Base-by-base conservation (phyloP, 1,140 invertebrate species). In the Stegodyphus dumicola region DNA sequence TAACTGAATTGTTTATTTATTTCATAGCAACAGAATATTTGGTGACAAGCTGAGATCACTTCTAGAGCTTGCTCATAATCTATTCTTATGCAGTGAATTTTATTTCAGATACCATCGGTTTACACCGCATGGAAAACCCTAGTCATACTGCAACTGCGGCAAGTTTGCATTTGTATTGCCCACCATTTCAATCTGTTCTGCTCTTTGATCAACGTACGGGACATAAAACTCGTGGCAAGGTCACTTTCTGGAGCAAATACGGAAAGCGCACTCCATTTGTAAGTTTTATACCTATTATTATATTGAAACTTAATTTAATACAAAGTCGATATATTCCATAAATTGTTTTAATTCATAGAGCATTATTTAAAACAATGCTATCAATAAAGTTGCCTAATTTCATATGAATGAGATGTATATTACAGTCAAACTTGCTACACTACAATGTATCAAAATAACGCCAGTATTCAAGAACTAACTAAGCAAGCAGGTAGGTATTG, bases 71-170 rank as follows among this genome's bases (percentile, higher is more conserved):
- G 33, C 3, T 33, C 33, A 33, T 33, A 33, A 1, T 33, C 33
- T 33, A 33, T 33, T 33, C 33, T 33, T 33, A 33, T 33, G 33
- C 3, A 33, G 33, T 33, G 33, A 33, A 15, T 60, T 60, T 73
- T 52, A 64, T 88, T 90, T 49, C 89, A 99, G 98, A 99, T 92
- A 94, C 95, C 0, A 90, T 99, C 84, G 98, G 98, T 2, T 92
- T 99, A 6, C 98, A 99, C 91, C 93, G 98, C 5, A 96, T 99
- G 81, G 97, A 98, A 92, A 99, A 99, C 90, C 93, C 95, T 0
- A 98, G 96, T 49, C 94, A 98, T 89, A 93, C 94, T 0, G 95
- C 98, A 88, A 92, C 93, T 5, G 95, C 97, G 0, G 95, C 99
- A 0, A 98, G 96, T 9, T 92, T 99, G 15, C 98, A 99, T 90